These are phyloP conservation scores for Condylura cristata DNA, from an alignment of 2,113 vertebrate genomes.

Conservation along the genomic window DNA sequence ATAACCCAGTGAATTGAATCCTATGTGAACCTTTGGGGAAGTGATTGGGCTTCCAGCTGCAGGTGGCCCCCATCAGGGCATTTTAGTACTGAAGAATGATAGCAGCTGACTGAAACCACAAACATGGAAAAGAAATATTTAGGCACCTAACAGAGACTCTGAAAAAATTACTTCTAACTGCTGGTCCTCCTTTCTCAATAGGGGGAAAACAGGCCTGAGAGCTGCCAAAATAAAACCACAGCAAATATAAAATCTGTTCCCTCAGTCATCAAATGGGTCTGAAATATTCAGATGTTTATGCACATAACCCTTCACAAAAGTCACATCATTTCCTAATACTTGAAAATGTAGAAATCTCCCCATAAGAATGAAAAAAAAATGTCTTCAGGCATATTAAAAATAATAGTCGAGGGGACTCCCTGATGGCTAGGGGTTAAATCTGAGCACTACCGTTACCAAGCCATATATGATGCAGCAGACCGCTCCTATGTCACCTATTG, in stretches of 20 bases:
- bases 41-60: neutral
- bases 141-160: neutral
- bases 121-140: neutral
- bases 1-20: neutral
- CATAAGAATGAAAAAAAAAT: constrained; percentile 1
- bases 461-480: too few species aligned
- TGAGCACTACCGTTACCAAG: too few species aligned
- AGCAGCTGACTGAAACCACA: neutral
- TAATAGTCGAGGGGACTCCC: neutral
- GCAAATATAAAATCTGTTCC: neutral
- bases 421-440: too few species aligned
- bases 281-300: neutral
- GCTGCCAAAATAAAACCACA: neutral
- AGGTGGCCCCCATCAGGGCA: neutral
- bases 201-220: neutral
- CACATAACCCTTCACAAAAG: neutral
- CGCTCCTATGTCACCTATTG: too few species aligned
- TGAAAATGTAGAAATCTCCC: neutral
- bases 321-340: neutral
- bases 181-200: neutral
- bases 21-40: neutral
- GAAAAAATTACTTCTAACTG: neutral
- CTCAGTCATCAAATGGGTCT: neutral
- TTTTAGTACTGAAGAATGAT: neutral
- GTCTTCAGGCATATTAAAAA: neutral